A percentile compares a stretch with the other conserved stretches of the same genome.
Evolutionary conservation across 2,113 vertebrate species (phyloP).

Genomic region (Alectura lathami): DNA sequence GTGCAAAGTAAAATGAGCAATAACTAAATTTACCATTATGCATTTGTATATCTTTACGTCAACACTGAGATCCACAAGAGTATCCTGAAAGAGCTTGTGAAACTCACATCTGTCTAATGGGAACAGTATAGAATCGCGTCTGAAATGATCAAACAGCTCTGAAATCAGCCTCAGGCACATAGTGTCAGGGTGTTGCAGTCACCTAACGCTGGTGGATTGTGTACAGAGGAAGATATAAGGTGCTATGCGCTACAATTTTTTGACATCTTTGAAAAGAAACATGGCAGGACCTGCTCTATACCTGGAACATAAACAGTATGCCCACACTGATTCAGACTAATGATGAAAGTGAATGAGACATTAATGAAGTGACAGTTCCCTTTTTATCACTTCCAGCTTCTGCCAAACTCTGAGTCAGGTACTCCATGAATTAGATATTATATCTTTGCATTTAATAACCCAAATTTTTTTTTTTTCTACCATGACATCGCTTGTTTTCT

Average conservation of each 20-base stretch:
- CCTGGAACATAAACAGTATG: not conserved
- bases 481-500: not conserved
- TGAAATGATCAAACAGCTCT: not conserved
- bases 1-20: not conserved
- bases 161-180: not conserved
- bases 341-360: not conserved
- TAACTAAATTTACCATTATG: not conserved
- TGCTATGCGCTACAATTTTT: not conserved
- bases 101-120: not conserved
- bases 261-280: not conserved
- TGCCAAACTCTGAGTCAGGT: not conserved
- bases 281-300: not conserved
- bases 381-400: not conserved
- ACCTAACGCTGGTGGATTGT: not conserved
- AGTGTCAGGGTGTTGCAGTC: not conserved
- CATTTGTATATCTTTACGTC: not conserved
- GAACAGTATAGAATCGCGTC: not conserved
- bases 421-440: not conserved
- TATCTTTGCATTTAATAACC: not conserved
- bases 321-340: not conserved
- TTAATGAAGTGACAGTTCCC: not conserved
- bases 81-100: not conserved
- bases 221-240: not conserved
- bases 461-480: not conserved
- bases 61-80: not conserved